Base-by-base conservation (phyloP, 2,113 vertebrate genomes). In the Gopherus evgoodei region DNA sequence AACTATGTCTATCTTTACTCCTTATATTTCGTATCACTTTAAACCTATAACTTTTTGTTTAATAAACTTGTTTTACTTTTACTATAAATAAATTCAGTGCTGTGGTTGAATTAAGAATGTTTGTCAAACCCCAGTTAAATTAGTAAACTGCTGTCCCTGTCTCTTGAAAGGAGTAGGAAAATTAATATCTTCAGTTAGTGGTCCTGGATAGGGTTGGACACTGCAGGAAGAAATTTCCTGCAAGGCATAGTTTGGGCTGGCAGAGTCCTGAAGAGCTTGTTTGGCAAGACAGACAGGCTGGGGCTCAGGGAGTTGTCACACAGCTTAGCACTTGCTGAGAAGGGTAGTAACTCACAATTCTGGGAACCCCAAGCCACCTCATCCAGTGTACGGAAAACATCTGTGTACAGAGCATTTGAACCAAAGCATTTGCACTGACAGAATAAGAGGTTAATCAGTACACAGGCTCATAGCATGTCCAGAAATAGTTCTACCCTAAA, bases 401-500 rank as follows among this genome's bases (percentile, higher is more conserved):
- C 54, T 86, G 47, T 92, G 31, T 42, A 81, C 53, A 92, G 57
- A 25, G 8, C 35, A 49, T 83, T 93, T 91, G 50, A 90, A 81
- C 53, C 89, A 95, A 84, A 91, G 31, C 54, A 5, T 95, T 91
- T 95, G 49, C 52, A 82, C 14, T 94, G 62, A 59, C 25, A 82
- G 85, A 92, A 65, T 90, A 94, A 94, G 52, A 78, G 5, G 29
- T 93, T 97, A 69, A 89, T 91, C 52, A 84, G 76, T 82, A 93
- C 75, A 91, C 76, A 81, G 69, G 6, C 90, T 88, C 81, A 54
- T 25, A 90, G 76, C 62, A 83, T 89, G 89, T 92, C 92, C 91
- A 95, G 92, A 95, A 97, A 87, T 78, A 94, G 59, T 91, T 95
- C 79, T 87, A 95, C 79, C 88, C 87, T 91, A 90, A 84, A 96